phyloP scores from a whole-genome alignment of 1,140 invertebrate genomes.

The Tetranychus cinnabarinus region DNA sequence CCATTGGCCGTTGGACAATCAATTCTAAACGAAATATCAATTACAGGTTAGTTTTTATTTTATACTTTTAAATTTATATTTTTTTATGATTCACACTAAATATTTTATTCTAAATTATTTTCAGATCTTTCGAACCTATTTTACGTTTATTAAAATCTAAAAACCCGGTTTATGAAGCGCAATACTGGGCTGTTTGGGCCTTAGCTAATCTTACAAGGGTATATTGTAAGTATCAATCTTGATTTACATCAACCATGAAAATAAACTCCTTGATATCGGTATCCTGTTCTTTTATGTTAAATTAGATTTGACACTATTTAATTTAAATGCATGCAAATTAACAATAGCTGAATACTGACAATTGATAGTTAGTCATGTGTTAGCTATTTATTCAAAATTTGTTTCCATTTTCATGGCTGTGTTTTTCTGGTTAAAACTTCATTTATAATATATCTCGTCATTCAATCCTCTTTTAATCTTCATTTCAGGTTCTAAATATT shows the following conservation, averaged over 20 bases:
- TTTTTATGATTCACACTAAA: too few species aligned
- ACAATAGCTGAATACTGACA: too few species aligned
- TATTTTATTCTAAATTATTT: neutral
- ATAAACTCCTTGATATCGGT: neutral
- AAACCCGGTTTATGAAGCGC: constrained; percentile 57
- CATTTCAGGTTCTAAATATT: constrained; percentile 58
- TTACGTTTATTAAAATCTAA: constrained; percentile 48
- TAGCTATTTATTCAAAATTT: too few species aligned
- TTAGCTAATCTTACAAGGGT: constrained; percentile 81
- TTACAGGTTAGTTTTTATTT: constrained; percentile 35
- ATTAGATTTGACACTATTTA: too few species aligned
- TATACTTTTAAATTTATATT: too few species aligned
- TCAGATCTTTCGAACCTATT: constrained; percentile 65
- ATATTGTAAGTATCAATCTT: constrained; percentile 46
- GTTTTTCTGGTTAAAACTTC: too few species aligned
- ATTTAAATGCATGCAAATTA: too few species aligned
- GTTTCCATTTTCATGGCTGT: too few species aligned
- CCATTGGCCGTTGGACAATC: constrained; percentile 69
- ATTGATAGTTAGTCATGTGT: too few species aligned
- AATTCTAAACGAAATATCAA: constrained; percentile 75
- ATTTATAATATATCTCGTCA: constrained; percentile 6
- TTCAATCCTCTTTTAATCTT: constrained; percentile 14
- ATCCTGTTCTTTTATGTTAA: too few species aligned
- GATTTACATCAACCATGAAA: neutral
- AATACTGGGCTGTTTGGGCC: constrained; percentile 93